Evolutionary conservation across 2,888 invertebrate genomes (phyloP).

Genomic region (Anthophora plumipes): DNA sequence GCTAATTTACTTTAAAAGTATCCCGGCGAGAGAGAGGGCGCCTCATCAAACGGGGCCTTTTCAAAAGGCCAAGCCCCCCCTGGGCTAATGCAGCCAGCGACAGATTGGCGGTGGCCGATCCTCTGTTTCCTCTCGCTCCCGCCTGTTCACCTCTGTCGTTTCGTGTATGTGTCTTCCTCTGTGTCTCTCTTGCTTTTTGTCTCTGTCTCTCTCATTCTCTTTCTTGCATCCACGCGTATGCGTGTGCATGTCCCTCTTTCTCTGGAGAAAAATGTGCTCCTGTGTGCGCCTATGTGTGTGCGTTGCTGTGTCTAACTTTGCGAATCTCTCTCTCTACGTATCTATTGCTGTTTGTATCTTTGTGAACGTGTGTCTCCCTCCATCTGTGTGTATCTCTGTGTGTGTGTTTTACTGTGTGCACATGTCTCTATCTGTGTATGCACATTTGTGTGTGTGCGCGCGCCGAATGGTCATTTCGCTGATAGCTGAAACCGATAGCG

Average conservation of each 20-base stretch:
- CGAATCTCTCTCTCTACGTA: no score
- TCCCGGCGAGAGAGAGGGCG: constrained; percentile 67
- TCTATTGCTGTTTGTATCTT: no score
- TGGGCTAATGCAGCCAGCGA: constrained; percentile 84
- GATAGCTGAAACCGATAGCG: constrained; percentile 81
- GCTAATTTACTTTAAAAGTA: constrained; percentile 85
- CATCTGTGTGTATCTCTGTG: no score
- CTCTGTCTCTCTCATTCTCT: constrained; percentile 33
- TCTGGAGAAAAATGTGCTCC: no score
- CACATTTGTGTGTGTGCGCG: constrained; percentile 34
- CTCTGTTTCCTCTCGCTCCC: constrained; percentile 56
- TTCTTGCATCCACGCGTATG: no score
- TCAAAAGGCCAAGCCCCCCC: constrained; percentile 78
- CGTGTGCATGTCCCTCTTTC: no score
- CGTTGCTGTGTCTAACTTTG: no score
- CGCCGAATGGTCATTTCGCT: constrained; percentile 83
- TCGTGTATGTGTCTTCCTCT: constrained; percentile 49
- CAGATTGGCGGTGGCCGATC: constrained; percentile 82
- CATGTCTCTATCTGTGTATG: no score
- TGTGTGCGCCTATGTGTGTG: no score
- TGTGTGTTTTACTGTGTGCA: no score
- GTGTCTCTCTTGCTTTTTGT: constrained; percentile 19
- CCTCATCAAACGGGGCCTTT: constrained; percentile 79
- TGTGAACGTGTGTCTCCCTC: no score
- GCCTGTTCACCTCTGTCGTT: no score